Conservation (phyloP, 2,888 invertebrate species). For the Operophtera brumata region DNA sequence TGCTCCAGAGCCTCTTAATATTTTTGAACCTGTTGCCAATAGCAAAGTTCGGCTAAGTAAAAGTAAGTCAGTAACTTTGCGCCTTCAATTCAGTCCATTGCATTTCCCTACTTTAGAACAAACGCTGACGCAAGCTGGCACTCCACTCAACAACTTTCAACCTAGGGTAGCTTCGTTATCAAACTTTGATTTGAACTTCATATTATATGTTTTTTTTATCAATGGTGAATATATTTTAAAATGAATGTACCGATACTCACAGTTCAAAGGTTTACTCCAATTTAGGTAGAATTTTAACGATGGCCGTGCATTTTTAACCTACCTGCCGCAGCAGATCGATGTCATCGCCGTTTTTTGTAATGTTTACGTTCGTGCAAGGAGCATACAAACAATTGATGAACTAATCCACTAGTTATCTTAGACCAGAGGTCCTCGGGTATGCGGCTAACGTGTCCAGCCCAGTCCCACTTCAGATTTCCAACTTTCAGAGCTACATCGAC, state of each 20-base stretch:
- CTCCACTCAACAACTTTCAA: constrained; percentile 30
- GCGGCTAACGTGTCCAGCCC: no score
- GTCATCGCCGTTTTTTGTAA: background rate
- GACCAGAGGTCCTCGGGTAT: no score
- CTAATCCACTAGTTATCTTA: no score
- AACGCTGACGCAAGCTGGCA: constrained; percentile 33
- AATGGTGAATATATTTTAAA: background rate
- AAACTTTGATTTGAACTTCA: constrained; percentile 1
- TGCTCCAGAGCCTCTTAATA: background rate
- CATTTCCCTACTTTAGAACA: constrained; percentile 43
- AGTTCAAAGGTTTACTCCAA: background rate
- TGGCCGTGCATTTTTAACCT: background rate
- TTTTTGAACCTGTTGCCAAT: constrained; percentile 30
- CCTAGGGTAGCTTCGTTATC: background rate
- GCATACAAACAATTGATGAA: no score
- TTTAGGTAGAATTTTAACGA: background rate
- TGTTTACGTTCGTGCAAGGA: no score
- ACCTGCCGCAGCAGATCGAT: background rate
- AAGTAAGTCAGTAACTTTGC: constrained; percentile 34
- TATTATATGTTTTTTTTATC: background rate
- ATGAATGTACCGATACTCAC: background rate
- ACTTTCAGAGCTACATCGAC: no score
- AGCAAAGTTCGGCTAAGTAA: constrained; percentile 25
- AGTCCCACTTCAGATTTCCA: no score
- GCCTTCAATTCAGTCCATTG: constrained; percentile 42